Evolutionary conservation across 2,113 vertebrate species (phyloP).

Genomic region (Dipodomys merriami): DNA sequence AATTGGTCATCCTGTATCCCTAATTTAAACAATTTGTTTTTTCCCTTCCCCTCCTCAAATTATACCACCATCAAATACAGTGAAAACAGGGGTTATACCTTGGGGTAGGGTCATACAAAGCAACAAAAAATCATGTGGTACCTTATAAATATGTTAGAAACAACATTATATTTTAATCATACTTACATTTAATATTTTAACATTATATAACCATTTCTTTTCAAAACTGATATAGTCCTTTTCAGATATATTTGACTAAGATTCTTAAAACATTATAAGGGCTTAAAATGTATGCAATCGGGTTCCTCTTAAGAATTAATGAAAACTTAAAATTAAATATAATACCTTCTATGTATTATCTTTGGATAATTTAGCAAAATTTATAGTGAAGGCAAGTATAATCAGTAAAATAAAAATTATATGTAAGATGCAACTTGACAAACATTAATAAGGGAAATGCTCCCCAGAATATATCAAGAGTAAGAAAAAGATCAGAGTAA

Average conservation of each 20-base stretch:
- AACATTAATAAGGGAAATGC: background rate
- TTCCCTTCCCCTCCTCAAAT: no score
- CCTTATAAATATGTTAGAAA: no score
- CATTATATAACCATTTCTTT: background rate
- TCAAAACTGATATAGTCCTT: background rate
- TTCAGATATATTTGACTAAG: background rate
- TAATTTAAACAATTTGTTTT: no score
- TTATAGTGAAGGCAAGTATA: background rate
- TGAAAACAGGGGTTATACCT: no score
- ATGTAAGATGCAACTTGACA: background rate
- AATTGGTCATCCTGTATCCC: no score
- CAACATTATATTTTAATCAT: background rate
- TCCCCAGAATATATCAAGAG: constrained; percentile 12
- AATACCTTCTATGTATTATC: no score
- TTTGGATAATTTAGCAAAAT: background rate
- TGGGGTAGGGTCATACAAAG: no score
- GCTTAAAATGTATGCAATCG: background rate
- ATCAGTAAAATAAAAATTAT: background rate
- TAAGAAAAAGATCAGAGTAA: constrained; percentile 19
- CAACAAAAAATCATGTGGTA: no score
- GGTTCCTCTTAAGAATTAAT: background rate
- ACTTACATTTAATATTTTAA: background rate
- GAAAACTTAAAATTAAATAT: background rate
- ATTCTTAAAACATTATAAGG: constrained; percentile 14
- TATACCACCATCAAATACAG: no score